A percentile compares a stretch with the other conserved stretches of the same genome.
These are phyloP conservation scores for Spilarctia lutea DNA, from an alignment of 2,888 invertebrate species.

Conservation along the genomic window DNA sequence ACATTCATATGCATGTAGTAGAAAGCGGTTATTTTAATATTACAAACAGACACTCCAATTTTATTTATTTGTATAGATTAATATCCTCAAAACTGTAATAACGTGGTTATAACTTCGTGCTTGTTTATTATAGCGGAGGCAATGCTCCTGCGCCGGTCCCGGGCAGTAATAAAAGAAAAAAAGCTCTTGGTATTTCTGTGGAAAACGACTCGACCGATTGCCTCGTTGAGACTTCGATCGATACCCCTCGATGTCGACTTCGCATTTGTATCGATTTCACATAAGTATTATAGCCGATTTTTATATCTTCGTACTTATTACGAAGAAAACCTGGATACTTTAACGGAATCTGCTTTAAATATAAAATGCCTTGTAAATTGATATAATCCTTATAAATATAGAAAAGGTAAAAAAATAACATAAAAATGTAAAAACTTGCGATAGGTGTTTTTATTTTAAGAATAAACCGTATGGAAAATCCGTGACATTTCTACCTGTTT, in stretches of 20 bases:
- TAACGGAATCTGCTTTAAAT: constrained; percentile 13
- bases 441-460: not conserved
- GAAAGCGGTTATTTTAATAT: too few species aligned
- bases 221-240: constrained; percentile 71
- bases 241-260: constrained; percentile 45
- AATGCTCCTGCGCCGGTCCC: constrained; percentile 75
- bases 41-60: too few species aligned
- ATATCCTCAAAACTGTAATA: constrained; percentile 38
- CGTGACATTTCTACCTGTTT: not conserved
- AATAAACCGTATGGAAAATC: not conserved
- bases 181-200: constrained; percentile 73
- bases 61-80: too few species aligned
- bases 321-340: constrained; percentile 27
- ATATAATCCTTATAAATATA: not conserved
- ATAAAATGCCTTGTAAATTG: not conserved
- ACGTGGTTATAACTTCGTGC: constrained; percentile 61
- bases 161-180: constrained; percentile 76
- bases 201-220: constrained; percentile 76
- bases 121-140: constrained; percentile 76
- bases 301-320: constrained; percentile 34
- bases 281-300: constrained; percentile 35
- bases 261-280: constrained; percentile 56
- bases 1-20: too few species aligned
- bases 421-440: not conserved
- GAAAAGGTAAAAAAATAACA: not conserved